Evolutionary conservation across 2,888 invertebrate species (phyloP).

Genomic region (Neuroscelio doddi): DNA sequence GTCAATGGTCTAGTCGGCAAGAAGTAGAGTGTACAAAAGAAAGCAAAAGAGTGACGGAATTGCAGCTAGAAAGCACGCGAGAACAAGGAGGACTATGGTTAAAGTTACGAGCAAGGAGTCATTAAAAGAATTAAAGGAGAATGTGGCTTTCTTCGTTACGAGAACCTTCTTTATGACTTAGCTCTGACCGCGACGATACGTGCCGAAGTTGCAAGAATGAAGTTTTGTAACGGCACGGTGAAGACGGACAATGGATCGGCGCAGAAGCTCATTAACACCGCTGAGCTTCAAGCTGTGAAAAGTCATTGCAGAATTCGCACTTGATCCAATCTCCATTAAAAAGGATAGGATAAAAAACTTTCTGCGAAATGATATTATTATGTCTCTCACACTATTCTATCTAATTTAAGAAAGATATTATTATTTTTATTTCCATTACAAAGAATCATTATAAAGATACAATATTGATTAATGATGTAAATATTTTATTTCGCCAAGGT

Average conservation of each 20-base stretch:
- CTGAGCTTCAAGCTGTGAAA: constrained; percentile 46
- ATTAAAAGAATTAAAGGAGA: constrained; percentile 39
- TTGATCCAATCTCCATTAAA: constrained; percentile 1
- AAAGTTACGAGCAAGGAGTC: constrained; percentile 23
- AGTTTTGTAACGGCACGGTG: constrained; percentile 22
- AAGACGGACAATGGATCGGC: constrained; percentile 26
- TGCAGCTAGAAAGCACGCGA: constrained; percentile 6
- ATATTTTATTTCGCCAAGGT: too few relatives aligned
- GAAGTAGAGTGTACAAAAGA: constrained; percentile 32
- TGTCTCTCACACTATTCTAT: background rate
- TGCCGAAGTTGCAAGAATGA: constrained; percentile 25
- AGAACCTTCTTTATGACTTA: constrained; percentile 25
- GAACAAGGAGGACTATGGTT: background rate
- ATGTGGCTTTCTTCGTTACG: constrained; percentile 29
- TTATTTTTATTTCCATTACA: too few relatives aligned
- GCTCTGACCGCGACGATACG: constrained; percentile 24
- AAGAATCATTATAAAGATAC: too few relatives aligned
- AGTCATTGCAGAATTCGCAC: constrained; percentile 45
- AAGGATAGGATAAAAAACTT: background rate
- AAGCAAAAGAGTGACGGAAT: constrained; percentile 23
- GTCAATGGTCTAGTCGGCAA: background rate
- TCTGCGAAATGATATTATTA: background rate
- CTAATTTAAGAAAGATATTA: too few relatives aligned
- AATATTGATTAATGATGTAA: too few relatives aligned
- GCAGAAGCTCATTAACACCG: constrained; percentile 46